Evolutionary conservation across 1,140 invertebrate genomes (phyloP), one percentile per base, ranked within the genome.

Genomic region (Leptoteleia sp.): DNA sequence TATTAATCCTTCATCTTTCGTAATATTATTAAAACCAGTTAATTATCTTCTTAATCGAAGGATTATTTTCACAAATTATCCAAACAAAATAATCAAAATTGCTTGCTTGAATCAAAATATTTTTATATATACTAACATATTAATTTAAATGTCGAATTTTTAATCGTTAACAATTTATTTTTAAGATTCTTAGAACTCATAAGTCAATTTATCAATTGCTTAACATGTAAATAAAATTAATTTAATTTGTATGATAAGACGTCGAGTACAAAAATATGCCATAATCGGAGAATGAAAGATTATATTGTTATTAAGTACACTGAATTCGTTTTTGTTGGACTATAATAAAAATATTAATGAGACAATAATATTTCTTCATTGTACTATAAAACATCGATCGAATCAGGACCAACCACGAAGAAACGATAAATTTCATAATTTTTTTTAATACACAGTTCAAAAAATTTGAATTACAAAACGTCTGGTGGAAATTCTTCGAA

Each of bases 201-300:
- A 62, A 62, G 45, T 29, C 35, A 40, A 16, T 15, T 6, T 35
- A 33, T 0, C 1, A 25, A 31, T 52, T 47, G 54, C 11, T 27
- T n/a, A 50, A 68, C 48, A 55, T 64, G 70, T 73, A 64, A 55
- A 73, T 73, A 73, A 55, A 13, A 11, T 31, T 64, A 64, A 57
- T 64, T 64, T 73, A 64, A 73, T 42, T 45, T 13, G 9, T 64
- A 43, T 45, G n/a, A 37, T 48, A 59, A 33, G 27, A 25, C 15
- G 4, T 45, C 11, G n/a, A 65, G 37, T 76, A 67, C 57, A 55
- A 67, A 61, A 31, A 35, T 76, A 76, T 76, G 71, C 71, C 71
- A 76, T 76, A 76, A 76, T 67, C 45, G 47, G 61, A 57, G 4
- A 76, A 76, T 76, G 67, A 76, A 76, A 25, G 7, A 31, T 22